Percentiles rank a stretch among this genome's conserved stretches.
phyloP scores from a whole-genome alignment of 1,140 invertebrate genomes.

The Laupala kohalensis region DNA sequence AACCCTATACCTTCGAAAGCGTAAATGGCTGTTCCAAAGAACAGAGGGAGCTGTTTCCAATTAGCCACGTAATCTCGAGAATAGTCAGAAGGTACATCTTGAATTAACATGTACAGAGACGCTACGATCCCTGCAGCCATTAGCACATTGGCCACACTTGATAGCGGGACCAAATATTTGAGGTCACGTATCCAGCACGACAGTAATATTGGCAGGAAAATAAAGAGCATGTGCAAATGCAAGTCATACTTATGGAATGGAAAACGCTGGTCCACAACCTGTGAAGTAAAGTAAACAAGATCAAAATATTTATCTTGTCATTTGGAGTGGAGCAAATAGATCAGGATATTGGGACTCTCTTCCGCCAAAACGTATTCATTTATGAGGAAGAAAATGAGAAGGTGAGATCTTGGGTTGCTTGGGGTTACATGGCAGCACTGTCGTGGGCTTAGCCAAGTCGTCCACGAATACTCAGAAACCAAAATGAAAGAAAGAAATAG shows the following conservation, averaged over 20 bases:
- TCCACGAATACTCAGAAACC: too few species aligned
- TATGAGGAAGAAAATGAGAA: too few species aligned
- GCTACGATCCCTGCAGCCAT: slow-evolving; percentile 40
- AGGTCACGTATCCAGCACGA: slow-evolving; percentile 62
- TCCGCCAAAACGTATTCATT: too few species aligned
- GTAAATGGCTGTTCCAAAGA: slow-evolving; percentile 63
- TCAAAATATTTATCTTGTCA: too few species aligned
- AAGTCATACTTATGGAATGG: not conserved
- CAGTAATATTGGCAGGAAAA: slow-evolving; percentile 55
- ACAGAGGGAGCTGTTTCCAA: slow-evolving; percentile 47
- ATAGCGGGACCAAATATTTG: slow-evolving; percentile 58
- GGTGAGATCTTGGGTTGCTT: too few species aligned
- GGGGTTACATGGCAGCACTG: too few species aligned
- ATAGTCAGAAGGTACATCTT: not conserved
- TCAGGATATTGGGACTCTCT: too few species aligned
- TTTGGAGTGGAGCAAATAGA: too few species aligned
- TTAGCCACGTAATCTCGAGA: slow-evolving; percentile 33
- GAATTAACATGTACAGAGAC: slow-evolving; percentile 21
- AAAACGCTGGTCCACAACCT: slow-evolving; percentile 4
- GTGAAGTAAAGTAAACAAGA: too few species aligned
- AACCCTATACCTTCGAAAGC: slow-evolving; percentile 69
- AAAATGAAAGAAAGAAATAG: too few species aligned
- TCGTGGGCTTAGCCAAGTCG: too few species aligned
- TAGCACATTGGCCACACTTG: slow-evolving; percentile 55
- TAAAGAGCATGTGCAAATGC: slow-evolving; percentile 48